These are phyloP conservation scores for Tenthredo scrophulariae DNA, from an alignment of 2,888 invertebrate genomes.

Conservation along the genomic window DNA sequence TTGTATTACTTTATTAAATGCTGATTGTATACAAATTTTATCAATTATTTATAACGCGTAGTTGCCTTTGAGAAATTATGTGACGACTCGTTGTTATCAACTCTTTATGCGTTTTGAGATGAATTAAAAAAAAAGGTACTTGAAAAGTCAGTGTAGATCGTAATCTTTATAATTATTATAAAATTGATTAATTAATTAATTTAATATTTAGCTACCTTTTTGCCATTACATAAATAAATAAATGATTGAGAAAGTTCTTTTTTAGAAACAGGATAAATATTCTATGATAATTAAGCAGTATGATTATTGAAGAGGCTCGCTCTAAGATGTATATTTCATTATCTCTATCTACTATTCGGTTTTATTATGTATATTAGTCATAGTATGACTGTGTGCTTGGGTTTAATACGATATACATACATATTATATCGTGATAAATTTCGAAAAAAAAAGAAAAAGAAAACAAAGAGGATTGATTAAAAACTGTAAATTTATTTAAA, in stretches of 20 bases:
- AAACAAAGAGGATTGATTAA: conserved; percentile 15
- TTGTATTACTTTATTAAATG: conserved; percentile 18
- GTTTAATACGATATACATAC: not conserved
- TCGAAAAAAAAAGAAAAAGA: conserved; percentile 6
- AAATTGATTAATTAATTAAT: not conserved
- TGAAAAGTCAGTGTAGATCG: not conserved
- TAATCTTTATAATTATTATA: not conserved
- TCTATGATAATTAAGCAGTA: conserved; percentile 4
- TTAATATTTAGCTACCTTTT: conserved; percentile 8
- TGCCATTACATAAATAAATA: not conserved
- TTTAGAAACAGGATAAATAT: conserved; percentile 13
- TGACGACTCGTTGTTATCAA: not conserved
- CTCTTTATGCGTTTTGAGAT: not conserved
- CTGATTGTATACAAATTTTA: conserved; percentile 30
- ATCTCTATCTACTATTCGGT: conserved; percentile 13
- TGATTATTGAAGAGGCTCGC: conserved; percentile 21
- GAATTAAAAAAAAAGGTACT: not conserved
- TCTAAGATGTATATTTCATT: conserved; percentile 43
- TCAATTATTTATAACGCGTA: not conserved
- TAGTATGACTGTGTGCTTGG: conserved; percentile 50
- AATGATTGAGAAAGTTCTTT: not conserved
- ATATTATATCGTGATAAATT: conserved; percentile 26
- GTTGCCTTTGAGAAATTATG: not conserved
- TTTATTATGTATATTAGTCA: conserved; percentile 21
- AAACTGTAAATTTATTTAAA: not conserved